phyloP scores from a whole-genome alignment of 2,797 vertebrate genomes.

The Phoebastria nigripes region DNA sequence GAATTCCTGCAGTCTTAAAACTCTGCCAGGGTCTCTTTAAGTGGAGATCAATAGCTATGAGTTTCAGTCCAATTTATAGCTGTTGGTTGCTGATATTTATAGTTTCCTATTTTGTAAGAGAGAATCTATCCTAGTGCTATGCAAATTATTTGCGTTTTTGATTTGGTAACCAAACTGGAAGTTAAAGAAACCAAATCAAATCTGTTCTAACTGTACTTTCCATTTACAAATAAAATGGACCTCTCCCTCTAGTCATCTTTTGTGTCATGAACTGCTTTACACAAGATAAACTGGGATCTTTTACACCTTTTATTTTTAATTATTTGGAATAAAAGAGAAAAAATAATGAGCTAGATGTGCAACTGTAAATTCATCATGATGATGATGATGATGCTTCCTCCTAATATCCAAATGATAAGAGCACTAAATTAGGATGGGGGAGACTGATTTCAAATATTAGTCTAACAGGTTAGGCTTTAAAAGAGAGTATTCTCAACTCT shows the following conservation, averaged over 20 bases:
- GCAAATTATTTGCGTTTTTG: background rate
- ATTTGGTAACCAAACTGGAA: background rate
- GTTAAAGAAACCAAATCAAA: background rate
- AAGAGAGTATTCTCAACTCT: background rate
- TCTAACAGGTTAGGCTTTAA: background rate
- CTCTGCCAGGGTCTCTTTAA: background rate
- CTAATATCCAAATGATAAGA: background rate
- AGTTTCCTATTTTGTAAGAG: background rate
- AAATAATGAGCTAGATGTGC: background rate
- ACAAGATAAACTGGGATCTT: background rate
- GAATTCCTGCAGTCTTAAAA: background rate
- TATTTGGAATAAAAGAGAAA: background rate
- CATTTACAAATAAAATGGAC: background rate
- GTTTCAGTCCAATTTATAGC: background rate
- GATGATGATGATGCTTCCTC: background rate
- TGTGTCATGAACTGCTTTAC: background rate
- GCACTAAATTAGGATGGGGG: background rate
- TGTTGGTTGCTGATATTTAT: background rate
- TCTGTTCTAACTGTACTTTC: background rate
- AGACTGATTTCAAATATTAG: background rate
- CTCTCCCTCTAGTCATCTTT: background rate
- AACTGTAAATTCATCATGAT: background rate
- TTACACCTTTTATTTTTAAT: background rate
- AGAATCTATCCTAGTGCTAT: background rate
- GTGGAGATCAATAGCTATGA: background rate